Conservation (phyloP, 1,140 invertebrate species). For the Popillia japonica region DNA sequence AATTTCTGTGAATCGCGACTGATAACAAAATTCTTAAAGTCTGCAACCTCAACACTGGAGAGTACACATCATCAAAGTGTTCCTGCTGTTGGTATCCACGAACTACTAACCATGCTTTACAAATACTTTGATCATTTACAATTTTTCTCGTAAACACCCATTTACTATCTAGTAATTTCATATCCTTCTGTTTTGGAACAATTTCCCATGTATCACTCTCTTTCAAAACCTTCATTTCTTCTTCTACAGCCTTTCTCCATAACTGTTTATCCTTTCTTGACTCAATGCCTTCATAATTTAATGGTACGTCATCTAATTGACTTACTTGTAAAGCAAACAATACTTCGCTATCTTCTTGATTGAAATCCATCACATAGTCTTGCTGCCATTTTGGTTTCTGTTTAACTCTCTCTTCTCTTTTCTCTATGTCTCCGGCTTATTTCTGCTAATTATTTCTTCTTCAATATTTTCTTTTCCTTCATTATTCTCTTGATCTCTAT, state of each 20-base stretch:
- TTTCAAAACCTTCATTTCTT: background rate
- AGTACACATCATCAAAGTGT: conserved; percentile 53
- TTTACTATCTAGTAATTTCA: background rate
- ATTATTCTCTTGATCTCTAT: too few species aligned
- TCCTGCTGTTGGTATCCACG: conserved; percentile 55
- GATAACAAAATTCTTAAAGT: conserved; percentile 54
- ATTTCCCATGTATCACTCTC: background rate
- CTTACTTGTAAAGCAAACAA: too few species aligned
- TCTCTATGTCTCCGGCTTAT: too few species aligned
- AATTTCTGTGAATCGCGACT: conserved; percentile 45
- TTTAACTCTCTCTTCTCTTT: too few species aligned
- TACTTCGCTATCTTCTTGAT: too few species aligned
- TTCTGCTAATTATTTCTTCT: too few species aligned
- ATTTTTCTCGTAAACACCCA: conserved; percentile 39
- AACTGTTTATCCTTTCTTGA: too few species aligned
- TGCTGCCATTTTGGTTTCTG: too few species aligned
- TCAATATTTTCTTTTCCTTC: too few species aligned
- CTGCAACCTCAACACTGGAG: conserved; percentile 52
- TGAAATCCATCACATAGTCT: too few species aligned
- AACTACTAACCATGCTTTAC: conserved; percentile 59
- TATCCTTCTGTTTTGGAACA: background rate
- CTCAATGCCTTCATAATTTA: too few species aligned
- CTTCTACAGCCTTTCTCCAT: background rate
- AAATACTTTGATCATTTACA: background rate
- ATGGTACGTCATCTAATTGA: too few species aligned